Evolutionary conservation across 2,888 invertebrate genomes (phyloP).

Genomic region (Griposia aprilina): DNA sequence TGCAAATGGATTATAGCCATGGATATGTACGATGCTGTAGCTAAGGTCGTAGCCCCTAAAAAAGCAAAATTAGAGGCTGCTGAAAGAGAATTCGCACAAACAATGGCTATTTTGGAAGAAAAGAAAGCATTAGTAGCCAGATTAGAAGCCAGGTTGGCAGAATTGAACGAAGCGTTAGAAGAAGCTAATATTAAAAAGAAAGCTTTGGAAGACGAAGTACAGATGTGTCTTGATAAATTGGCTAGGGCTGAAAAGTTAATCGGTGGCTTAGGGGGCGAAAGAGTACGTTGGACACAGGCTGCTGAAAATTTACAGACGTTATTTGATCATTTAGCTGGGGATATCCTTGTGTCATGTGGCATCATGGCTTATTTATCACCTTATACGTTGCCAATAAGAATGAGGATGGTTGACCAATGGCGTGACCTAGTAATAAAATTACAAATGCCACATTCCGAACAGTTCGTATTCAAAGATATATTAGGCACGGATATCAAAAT

Average conservation of each 20-base stretch:
- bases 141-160: constrained; percentile 94
- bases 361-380: constrained; percentile 97
- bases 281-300: constrained; percentile 95
- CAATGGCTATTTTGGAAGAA: constrained; percentile 96
- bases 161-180: constrained; percentile 92
- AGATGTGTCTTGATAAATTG: constrained; percentile 95
- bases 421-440: constrained; percentile 92
- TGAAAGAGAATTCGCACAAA: constrained; percentile 94
- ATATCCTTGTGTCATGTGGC: constrained; percentile 96
- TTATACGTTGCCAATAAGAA: constrained; percentile 93
- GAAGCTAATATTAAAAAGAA: constrained; percentile 92
- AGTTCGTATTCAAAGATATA: constrained; percentile 93
- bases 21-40: constrained; percentile 96
- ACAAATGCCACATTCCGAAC: constrained; percentile 94
- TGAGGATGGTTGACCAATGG: constrained; percentile 93
- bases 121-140: constrained; percentile 95
- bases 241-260: constrained; percentile 96
- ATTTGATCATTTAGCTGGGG: constrained; percentile 96
- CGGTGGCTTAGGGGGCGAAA: constrained; percentile 96
- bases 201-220: constrained; percentile 93
- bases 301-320: constrained; percentile 94
- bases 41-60: constrained; percentile 96
- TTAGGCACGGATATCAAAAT: constrained; percentile 96
- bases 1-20: constrained; percentile 98
- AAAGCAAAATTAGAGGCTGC: constrained; percentile 95